Base-by-base conservation (phyloP, 2,113 vertebrate genomes). In the Camelus bactrianus region DNA sequence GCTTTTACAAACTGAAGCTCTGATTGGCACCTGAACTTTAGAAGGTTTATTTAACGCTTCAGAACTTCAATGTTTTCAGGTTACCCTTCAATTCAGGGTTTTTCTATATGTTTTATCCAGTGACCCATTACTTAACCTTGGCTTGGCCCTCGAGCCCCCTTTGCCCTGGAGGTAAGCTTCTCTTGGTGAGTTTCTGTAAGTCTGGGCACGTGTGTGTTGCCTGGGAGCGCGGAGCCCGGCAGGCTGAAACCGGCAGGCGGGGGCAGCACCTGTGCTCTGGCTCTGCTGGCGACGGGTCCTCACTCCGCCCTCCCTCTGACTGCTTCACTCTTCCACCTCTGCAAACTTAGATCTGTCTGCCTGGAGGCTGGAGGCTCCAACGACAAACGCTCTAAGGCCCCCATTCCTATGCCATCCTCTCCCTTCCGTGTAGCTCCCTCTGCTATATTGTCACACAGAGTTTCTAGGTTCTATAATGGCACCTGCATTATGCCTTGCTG, bases 1-100 rank as follows among this genome's bases (percentile, higher is more conserved):
- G 7, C 86, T 84, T 85, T 96, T 93, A 86, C 64, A 88, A 35
- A 81, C 92, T 0, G 24, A 89, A 93, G 70, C 35, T 88, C 94
- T 98, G 98, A 98, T 93, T 98, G 98, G 93, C 97, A 98, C 81
- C 89, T 98, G 97, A 98, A 98, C 97, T 98, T 98, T 98, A 97
- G 89, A 87, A 97, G 92, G 73, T 98, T 97, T 96, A 95, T 97
- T 97, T 96, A 97, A 95, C 94, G 91, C 85, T 97, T 73, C 35
- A 93, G 91, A 80, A 72, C 69, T 65, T 97, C 60, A 75, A 0
- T 0, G 10, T 95, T 95, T 96, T 91, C 95, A 95, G 85, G 86
- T 92, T 91, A 72, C 65, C 79, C 48, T 93, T 95, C 92, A 94
- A 9, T 86, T 81, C 73, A 64, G 82, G 94, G 92, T 89, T 92